phyloP scores from a whole-genome alignment of 2,888 invertebrate genomes.

The Colostygia pectinataria region DNA sequence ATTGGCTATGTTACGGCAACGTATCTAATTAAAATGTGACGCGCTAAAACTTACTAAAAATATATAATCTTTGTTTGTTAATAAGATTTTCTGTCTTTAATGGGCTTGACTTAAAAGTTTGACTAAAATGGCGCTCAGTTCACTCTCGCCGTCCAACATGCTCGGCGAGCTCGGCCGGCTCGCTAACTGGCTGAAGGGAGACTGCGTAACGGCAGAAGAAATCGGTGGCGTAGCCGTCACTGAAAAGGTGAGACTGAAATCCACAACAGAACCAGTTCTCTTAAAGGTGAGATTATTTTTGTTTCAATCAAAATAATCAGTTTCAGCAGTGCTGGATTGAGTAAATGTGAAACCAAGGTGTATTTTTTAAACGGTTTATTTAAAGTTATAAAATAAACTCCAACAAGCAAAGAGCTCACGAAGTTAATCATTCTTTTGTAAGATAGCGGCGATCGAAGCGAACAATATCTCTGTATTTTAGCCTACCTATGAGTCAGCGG shows the following conservation, averaged over 20 bases:
- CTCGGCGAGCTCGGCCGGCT: conserved; percentile 71
- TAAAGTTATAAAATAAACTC: no score
- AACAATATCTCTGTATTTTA: no score
- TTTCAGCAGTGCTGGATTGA: no score
- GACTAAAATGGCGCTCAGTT: conserved; percentile 65
- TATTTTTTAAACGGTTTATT: no score
- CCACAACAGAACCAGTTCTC: conserved; percentile 18
- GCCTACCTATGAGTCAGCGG: no score
- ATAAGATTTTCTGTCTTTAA: no score
- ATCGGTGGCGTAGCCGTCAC: conserved; percentile 70
- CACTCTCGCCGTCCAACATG: conserved; percentile 68
- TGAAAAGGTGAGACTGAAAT: conserved; percentile 64
- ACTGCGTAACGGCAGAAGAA: conserved; percentile 67
- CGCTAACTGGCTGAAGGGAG: conserved; percentile 73
- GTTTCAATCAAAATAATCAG: not conserved
- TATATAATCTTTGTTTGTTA: no score
- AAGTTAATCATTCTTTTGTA: no score
- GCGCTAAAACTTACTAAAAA: no score
- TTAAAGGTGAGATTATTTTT: conserved; percentile 9
- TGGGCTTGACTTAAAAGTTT: not conserved
- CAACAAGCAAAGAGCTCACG: no score
- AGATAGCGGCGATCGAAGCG: no score
- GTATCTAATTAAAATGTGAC: conserved; percentile 8
- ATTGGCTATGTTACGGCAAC: not conserved
- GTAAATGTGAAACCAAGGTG: no score